Evolutionary conservation across 2,888 invertebrate genomes (phyloP).

Genomic region (Belgica antarctica): DNA sequence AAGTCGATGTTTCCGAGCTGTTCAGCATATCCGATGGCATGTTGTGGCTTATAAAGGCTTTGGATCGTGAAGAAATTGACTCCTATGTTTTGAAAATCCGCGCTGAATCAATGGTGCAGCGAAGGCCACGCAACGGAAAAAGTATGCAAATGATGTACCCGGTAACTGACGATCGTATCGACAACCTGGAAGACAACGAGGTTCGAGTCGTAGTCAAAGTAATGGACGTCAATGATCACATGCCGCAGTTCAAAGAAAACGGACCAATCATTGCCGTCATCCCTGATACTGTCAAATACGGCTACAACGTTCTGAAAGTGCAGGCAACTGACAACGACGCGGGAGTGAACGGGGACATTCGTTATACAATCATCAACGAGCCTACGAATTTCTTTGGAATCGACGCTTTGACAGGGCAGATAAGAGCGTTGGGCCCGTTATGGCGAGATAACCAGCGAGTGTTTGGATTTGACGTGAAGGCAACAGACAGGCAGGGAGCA

Average conservation of each 20-base stretch:
- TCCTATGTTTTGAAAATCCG: slow-evolving; percentile 60
- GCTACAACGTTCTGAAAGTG: slow-evolving; percentile 74
- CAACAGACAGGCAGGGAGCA: slow-evolving; percentile 75
- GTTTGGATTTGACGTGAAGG: slow-evolving; percentile 84
- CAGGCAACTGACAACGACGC: slow-evolving; percentile 73
- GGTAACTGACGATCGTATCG: slow-evolving; percentile 68
- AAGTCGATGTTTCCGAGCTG: slow-evolving; percentile 59
- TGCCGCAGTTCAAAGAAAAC: slow-evolving; percentile 71
- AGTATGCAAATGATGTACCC: slow-evolving; percentile 68
- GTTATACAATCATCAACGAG: slow-evolving; percentile 77
- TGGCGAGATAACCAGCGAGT: slow-evolving; percentile 70
- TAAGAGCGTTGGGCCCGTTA: slow-evolving; percentile 69
- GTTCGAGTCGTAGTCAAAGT: slow-evolving; percentile 76
- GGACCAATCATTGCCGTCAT: slow-evolving; percentile 82
- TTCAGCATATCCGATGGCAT: slow-evolving; percentile 80
- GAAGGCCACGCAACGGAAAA: slow-evolving; percentile 67
- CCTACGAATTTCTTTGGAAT: slow-evolving; percentile 74
- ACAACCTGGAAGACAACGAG: slow-evolving; percentile 72
- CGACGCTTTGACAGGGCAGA: slow-evolving; percentile 72
- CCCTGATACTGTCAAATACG: slow-evolving; percentile 76
- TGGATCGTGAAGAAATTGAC: slow-evolving; percentile 71
- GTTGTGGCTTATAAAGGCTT: slow-evolving; percentile 67
- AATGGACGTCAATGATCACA: slow-evolving; percentile 79
- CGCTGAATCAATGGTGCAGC: slow-evolving; percentile 57
- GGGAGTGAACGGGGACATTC: slow-evolving; percentile 74